These are phyloP conservation scores for Drosophila bipectinata DNA, from an alignment of 1,140 invertebrate genomes.

Conservation along the genomic window DNA sequence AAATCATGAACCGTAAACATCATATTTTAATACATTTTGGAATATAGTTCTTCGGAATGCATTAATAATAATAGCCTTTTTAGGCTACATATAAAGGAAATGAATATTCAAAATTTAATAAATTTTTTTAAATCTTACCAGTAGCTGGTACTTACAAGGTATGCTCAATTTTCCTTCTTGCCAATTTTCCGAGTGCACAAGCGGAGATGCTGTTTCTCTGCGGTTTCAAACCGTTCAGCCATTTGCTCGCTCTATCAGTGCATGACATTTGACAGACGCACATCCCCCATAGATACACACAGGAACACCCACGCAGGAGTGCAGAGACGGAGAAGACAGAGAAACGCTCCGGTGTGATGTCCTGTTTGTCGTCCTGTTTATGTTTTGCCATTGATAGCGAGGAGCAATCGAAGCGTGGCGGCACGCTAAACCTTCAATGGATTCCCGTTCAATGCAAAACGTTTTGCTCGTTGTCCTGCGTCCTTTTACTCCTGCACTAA, in stretches of 20 bases:
- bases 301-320: background rate
- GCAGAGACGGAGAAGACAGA: background rate
- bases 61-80: too few relatives aligned
- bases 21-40: too few relatives aligned
- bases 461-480: slow-evolving; percentile 10
- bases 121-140: too few relatives aligned
- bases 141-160: too few relatives aligned
- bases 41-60: too few relatives aligned
- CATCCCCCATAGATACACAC: background rate
- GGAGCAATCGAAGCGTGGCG: slow-evolving; percentile 59
- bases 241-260: slow-evolving; percentile 74
- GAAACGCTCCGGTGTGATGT: background rate
- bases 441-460: slow-evolving; percentile 37
- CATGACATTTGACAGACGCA: slow-evolving; percentile 72
- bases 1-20: too few relatives aligned
- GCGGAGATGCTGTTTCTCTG: slow-evolving; percentile 36
- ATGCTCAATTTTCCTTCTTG: too few relatives aligned
- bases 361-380: slow-evolving; percentile 47
- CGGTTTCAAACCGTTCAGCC: slow-evolving; percentile 62
- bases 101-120: too few relatives aligned
- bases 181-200: slow-evolving; percentile 17
- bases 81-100: too few relatives aligned
- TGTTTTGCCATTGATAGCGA: slow-evolving; percentile 66
- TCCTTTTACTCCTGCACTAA: slow-evolving; percentile 26
- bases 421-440: slow-evolving; percentile 30